Evolutionary conservation across 2,888 invertebrate species (phyloP).

Genomic region (Siphonodentalium dalli): DNA sequence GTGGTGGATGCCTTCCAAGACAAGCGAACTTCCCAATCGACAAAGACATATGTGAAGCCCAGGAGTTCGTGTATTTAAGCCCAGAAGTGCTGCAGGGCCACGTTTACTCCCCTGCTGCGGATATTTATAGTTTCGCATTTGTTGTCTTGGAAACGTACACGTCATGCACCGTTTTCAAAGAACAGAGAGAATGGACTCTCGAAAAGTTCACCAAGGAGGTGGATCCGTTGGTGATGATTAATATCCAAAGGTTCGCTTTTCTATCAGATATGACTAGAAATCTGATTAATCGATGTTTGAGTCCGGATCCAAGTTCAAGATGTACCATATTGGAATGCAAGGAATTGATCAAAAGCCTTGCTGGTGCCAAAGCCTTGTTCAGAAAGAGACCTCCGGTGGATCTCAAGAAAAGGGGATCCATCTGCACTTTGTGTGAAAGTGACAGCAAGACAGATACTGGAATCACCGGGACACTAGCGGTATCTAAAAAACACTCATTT

Average conservation of each 20-base stretch:
- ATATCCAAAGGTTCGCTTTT: constrained; percentile 18
- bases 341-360: no score
- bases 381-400: no score
- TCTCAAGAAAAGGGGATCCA: no score
- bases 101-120: constrained; percentile 43
- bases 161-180: constrained; percentile 21
- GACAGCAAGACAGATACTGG: no score
- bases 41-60: constrained; percentile 27
- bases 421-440: no score
- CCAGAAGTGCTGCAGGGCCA: constrained; percentile 53
- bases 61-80: constrained; percentile 47
- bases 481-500: no score
- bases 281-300: constrained; percentile 26
- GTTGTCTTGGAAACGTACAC: constrained; percentile 28
- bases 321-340: no score
- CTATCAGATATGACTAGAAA: constrained; percentile 23
- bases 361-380: no score
- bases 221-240: constrained; percentile 35
- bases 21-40: constrained; percentile 36
- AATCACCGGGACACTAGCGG: no score
- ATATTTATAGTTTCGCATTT: constrained; percentile 46
- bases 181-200: constrained; percentile 28
- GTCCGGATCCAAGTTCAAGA: not conserved
- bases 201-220: constrained; percentile 31
- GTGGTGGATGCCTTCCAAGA: constrained; percentile 48